A percentile compares a stretch with the other conserved stretches of the same genome.
Conservation (phyloP, 2,113 vertebrate genomes). For the Nibea albiflora region DNA sequence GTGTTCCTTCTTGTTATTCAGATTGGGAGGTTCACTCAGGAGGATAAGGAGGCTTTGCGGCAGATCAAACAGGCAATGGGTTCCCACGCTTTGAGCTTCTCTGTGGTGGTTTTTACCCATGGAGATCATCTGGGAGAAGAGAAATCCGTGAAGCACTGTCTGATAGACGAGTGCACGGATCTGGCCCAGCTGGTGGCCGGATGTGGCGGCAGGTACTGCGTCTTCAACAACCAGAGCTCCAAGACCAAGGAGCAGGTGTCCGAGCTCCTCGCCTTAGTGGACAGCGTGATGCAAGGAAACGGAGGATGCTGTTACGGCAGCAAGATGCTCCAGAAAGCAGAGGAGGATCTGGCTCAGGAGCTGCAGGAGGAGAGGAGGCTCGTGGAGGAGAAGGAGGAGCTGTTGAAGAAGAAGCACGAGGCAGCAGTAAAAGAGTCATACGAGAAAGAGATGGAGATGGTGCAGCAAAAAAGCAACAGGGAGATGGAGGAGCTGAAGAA, state of each 20-base stretch:
- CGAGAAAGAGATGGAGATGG: conserved; percentile 44
- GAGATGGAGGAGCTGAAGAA: conserved; percentile 54
- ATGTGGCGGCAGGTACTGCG: conserved; percentile 66
- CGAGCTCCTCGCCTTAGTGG: conserved; percentile 67
- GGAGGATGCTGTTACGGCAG: conserved; percentile 47
- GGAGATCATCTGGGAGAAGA: conserved; percentile 55
- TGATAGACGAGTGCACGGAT: conserved; percentile 48
- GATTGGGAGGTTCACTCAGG: conserved; percentile 72
- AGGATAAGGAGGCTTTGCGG: conserved; percentile 58
- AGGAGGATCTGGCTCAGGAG: conserved; percentile 53
- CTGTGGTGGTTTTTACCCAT: conserved; percentile 68
- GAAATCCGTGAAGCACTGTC: conserved; percentile 20
- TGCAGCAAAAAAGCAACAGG: conserved; percentile 28
- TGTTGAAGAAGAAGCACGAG: conserved; percentile 43
- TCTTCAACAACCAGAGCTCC: conserved; percentile 71
- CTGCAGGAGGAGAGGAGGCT: conserved; percentile 37
- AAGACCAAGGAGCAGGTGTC: conserved; percentile 60
- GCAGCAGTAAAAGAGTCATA: conserved; percentile 40
- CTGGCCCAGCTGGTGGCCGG: conserved; percentile 51
- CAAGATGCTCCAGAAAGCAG: conserved; percentile 56
- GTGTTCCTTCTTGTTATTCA: conserved; percentile 71
- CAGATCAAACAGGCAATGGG: conserved; percentile 71
- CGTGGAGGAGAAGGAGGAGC: conserved; percentile 38
- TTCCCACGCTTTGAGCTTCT: conserved; percentile 47
- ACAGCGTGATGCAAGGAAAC: conserved; percentile 55